Evolutionary conservation across 2,888 invertebrate genomes (phyloP).

Genomic region (Volucella inanis): DNA sequence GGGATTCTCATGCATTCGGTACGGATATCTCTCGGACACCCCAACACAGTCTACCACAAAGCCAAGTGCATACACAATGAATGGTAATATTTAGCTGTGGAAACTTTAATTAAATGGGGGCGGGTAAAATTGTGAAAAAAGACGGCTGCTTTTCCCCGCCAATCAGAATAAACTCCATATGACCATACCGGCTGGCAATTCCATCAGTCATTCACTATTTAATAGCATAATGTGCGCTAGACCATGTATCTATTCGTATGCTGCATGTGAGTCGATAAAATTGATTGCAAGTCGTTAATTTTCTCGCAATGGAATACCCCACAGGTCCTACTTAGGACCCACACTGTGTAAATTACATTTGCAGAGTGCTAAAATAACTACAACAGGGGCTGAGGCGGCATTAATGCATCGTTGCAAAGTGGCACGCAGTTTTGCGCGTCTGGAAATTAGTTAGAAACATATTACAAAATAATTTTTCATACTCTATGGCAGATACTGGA

Average conservation of each 20-base stretch:
- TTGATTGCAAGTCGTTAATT: conserved; percentile 74
- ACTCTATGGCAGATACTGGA: conserved; percentile 20
- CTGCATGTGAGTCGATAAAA: conserved; percentile 64
- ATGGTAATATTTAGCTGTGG: conserved; percentile 45
- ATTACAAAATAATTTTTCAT: conserved; percentile 74
- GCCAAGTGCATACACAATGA: conserved; percentile 19
- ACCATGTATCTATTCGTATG: background rate
- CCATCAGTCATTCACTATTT: conserved; percentile 69
- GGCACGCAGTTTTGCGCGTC: conserved; percentile 63
- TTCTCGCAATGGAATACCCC: conserved; percentile 63
- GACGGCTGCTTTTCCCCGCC: background rate
- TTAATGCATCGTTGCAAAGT: conserved; percentile 51
- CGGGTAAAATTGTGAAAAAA: conserved; percentile 6
- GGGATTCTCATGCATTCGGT: background rate
- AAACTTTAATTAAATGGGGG: conserved; percentile 71
- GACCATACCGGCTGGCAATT: conserved; percentile 44
- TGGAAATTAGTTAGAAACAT: conserved; percentile 70
- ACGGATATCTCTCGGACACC: conserved; percentile 2
- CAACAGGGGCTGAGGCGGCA: conserved; percentile 11
- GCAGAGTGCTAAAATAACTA: conserved; percentile 9
- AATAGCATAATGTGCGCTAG: conserved; percentile 63
- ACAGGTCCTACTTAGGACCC: conserved; percentile 72
- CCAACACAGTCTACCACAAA: background rate
- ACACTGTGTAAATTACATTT: conserved; percentile 72
- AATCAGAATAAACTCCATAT: conserved; percentile 37